Conservation (phyloP, 2,113 vertebrate species). For the Pluvialis apricaria region DNA sequence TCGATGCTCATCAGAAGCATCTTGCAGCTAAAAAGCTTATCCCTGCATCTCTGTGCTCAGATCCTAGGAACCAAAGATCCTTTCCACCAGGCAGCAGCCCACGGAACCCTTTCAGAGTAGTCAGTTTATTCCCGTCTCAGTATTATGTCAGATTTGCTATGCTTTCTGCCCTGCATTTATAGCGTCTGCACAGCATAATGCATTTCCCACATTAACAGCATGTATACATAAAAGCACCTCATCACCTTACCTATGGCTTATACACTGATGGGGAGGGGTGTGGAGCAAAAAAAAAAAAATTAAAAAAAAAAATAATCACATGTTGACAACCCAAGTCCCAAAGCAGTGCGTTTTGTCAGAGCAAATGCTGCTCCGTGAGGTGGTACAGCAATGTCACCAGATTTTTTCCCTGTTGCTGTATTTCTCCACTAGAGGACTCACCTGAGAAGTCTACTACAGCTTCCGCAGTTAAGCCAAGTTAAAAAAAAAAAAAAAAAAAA, state of each 20-base stretch:
- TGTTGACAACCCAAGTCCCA: neutral
- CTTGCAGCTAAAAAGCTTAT: neutral
- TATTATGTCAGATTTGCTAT: neutral
- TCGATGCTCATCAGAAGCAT: neutral
- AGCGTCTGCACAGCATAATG: neutral
- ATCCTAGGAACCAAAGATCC: neutral
- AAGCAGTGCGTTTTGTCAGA: neutral
- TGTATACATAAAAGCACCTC: neutral
- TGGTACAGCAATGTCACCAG: slow-evolving; percentile 19
- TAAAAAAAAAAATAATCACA: neutral
- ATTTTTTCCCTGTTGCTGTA: neutral
- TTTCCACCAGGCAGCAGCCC: neutral
- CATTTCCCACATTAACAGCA: neutral
- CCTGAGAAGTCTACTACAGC: slow-evolving; percentile 44
- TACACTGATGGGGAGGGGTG: neutral
- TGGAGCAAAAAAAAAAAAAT: no score
- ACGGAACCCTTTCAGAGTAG: neutral
- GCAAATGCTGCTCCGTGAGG: neutral
- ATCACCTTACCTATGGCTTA: neutral
- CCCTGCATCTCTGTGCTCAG: neutral
- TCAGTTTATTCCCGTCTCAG: neutral
- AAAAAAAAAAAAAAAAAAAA: neutral
- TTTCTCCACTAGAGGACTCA: slow-evolving; percentile 65
- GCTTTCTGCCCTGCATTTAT: neutral
- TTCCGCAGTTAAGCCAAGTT: slow-evolving; percentile 38